phyloP scores from a whole-genome alignment of 2,888 invertebrate genomes.

The Apotomis capreana region DNA sequence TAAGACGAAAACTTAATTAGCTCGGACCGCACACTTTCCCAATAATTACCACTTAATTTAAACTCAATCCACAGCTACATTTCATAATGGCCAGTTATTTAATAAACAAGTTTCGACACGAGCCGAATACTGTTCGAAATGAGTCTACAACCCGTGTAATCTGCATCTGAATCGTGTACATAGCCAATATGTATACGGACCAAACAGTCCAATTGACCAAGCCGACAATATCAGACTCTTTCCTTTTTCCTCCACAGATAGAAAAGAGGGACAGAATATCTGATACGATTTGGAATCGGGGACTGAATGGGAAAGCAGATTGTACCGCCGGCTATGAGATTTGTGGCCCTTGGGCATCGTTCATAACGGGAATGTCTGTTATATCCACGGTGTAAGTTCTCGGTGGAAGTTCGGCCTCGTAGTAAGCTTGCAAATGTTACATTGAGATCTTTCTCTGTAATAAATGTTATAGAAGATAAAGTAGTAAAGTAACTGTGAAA shows the following conservation, averaged over 20 bases:
- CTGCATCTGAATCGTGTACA: slow-evolving; percentile 2
- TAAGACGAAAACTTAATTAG: no score
- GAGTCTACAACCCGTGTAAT: slow-evolving; percentile 18
- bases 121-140: slow-evolving; percentile 15
- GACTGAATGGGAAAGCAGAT: slow-evolving; percentile 12
- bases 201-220: slow-evolving; percentile 1
- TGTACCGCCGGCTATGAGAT: slow-evolving; percentile 9
- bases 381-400: slow-evolving; percentile 4
- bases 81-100: background rate
- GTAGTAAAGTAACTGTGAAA: no score
- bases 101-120: slow-evolving; percentile 1
- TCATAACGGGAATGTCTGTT: slow-evolving; percentile 12
- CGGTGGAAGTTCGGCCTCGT: background rate
- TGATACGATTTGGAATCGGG: background rate
- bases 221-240: background rate
- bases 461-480: background rate
- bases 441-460: background rate
- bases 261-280: slow-evolving; percentile 1
- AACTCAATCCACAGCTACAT: no score
- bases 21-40: no score
- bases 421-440: background rate
- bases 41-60: no score
- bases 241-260: background rate
- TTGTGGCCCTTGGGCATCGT: slow-evolving; percentile 19
- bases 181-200: background rate